Evolutionary conservation across 1,140 invertebrate species (phyloP).

Genomic region (Archivesica marissinica): DNA sequence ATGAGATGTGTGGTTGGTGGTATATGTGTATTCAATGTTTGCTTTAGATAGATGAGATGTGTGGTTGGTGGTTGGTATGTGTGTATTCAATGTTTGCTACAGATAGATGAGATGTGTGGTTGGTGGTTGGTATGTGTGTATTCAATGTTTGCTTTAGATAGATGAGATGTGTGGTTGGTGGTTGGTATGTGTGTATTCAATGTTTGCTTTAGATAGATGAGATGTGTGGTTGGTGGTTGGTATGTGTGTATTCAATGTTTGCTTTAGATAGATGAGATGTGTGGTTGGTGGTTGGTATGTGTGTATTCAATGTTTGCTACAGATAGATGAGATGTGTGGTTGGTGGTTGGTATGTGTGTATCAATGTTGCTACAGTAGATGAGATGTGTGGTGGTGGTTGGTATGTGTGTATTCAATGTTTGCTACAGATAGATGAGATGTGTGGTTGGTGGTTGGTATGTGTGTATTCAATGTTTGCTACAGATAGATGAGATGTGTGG

Average conservation of each 20-base stretch:
- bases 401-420: neutral
- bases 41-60: slow-evolving; percentile 3
- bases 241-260: neutral
- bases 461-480: neutral
- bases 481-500: slow-evolving; percentile 22
- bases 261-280: slow-evolving; percentile 3
- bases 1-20: neutral
- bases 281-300: slow-evolving; percentile 1
- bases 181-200: neutral
- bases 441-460: neutral
- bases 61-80: slow-evolving; percentile 1
- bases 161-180: slow-evolving; percentile 12
- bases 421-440: slow-evolving; percentile 12
- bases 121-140: neutral
- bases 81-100: neutral
- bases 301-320: neutral
- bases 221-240: neutral
- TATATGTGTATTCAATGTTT: neutral
- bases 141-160: neutral
- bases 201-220: neutral
- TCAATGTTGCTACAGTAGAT: neutral
- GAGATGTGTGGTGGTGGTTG: neutral
- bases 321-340: slow-evolving; percentile 23
- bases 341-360: neutral
- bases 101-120: slow-evolving; percentile 23